phyloP scores from a whole-genome alignment of 2,797 vertebrate genomes.

The Poeciliopsis paucimaculata region DNA sequence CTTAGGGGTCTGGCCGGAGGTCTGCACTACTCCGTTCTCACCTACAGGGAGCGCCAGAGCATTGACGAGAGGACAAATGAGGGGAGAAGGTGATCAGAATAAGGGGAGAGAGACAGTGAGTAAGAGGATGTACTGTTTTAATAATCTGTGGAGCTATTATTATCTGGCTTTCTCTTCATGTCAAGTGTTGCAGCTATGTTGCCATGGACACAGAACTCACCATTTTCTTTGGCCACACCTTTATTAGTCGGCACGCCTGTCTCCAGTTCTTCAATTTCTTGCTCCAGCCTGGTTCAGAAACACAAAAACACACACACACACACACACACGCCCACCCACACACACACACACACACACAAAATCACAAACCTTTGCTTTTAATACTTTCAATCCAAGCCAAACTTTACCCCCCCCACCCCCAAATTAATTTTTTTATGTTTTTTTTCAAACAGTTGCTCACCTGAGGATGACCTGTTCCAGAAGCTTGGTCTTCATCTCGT shows the following conservation, averaged over 20 bases:
- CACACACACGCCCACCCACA: conserved; percentile 23
- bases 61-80: conserved; percentile 12
- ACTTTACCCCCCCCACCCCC: not conserved
- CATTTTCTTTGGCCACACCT: conserved; percentile 75
- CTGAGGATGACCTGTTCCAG: conserved; percentile 92
- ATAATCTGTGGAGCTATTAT: conserved; percentile 60
- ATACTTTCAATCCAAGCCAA: not conserved
- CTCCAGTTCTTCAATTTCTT: conserved; percentile 91
- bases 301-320: conserved; percentile 20
- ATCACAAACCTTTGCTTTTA: not conserved
- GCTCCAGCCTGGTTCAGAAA: conserved; percentile 84
- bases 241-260: conserved; percentile 74
- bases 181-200: conserved; percentile 39
- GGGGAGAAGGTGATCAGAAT: conserved; percentile 19
- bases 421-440: not conserved
- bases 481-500: conserved; percentile 88
- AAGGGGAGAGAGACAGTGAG: conserved; percentile 40
- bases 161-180: conserved; percentile 31
- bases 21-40: conserved; percentile 79
- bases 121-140: conserved; percentile 60
- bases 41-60: conserved; percentile 71
- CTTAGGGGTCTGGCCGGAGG: conserved; percentile 78
- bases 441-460: conserved; percentile 49
- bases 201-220: conserved; percentile 65
- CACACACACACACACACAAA: not conserved